Evolutionary conservation across 2,888 invertebrate genomes (phyloP), one percentile per base, ranked within the genome.

Genomic region (Malachius bipustulatus): DNA sequence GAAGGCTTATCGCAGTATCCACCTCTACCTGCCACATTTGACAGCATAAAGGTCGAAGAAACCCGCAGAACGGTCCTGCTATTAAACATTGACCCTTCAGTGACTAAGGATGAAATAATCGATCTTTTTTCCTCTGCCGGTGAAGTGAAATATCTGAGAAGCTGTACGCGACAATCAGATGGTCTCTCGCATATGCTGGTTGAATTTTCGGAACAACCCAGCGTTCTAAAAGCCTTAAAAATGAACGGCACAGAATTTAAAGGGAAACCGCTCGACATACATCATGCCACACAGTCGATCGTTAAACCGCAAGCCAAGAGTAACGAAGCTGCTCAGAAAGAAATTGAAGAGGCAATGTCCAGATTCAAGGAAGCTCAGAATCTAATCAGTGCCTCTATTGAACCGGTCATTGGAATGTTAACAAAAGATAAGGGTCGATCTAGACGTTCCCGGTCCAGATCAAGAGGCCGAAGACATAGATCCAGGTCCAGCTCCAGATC

Each of bases 261-360:
- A 40, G 84, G 84, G 4, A 75, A 77, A 44, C 52, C 58, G 4
- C 50, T 71, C 2, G 70, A 76, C 64, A 80, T 97, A 4, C 80
- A 80, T 48, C 97, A 97, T 64, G 84, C 96, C 0, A 88, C 83
- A 2, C 88, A 90, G 57, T 81, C 90, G 0, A 91, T 94, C 42
- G 74, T 79, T 2, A 89, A 89, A 54, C 94, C 94, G 0, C 90
- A 90, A 58, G 85, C 90, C 0, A 93, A 94, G 60, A 91, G 89
- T 47, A 91, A 91, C 56, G 91, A 93, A 58, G 91, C 90, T 2
- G 93, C 93, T 0, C 88, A 93, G 54, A 76, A 84, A 29, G 94
- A 94, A 65, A 91, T 96, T 36, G 93, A 94, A 60, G 93, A 93
- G 60, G 94, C 93, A 1, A 93, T 98, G 91, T 85, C 89, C 30